phyloP scores from a whole-genome alignment of 2,797 vertebrate species.

The Euphonia xanthogaster region DNA sequence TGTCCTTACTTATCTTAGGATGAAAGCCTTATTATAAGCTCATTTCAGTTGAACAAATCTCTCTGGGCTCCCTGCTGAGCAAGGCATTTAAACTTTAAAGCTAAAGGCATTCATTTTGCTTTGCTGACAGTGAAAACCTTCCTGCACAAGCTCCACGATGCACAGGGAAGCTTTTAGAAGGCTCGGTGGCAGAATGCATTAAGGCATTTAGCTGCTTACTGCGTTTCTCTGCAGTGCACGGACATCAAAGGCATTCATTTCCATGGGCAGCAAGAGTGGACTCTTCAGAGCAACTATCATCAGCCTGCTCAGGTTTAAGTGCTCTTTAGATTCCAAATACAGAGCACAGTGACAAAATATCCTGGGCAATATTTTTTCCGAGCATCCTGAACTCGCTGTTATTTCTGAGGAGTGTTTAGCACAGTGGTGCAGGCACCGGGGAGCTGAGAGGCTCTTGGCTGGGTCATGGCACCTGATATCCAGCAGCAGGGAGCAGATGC shows the following conservation, averaged over 20 bases:
- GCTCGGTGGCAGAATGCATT: slow-evolving; percentile 48
- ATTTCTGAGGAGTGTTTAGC: neutral
- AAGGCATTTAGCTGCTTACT: slow-evolving; percentile 57
- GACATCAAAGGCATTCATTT: slow-evolving; percentile 58
- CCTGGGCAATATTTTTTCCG: neutral
- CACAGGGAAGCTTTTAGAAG: slow-evolving; percentile 31
- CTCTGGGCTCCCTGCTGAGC: slow-evolving; percentile 70
- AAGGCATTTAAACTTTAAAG: slow-evolving; percentile 77
- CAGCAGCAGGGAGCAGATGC: neutral
- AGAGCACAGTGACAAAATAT: neutral
- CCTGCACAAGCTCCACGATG: slow-evolving; percentile 16
- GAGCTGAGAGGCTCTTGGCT: neutral
- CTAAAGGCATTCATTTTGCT: slow-evolving; percentile 71
- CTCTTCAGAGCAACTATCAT: neutral
- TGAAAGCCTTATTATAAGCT: slow-evolving; percentile 79
- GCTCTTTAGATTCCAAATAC: slow-evolving; percentile 17
- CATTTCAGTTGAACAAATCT: slow-evolving; percentile 78
- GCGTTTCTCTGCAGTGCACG: slow-evolving; percentile 34
- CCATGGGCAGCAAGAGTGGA: neutral
- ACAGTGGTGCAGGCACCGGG: neutral
- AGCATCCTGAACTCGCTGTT: neutral
- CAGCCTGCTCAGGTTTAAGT: slow-evolving; percentile 9
- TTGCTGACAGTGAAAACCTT: slow-evolving; percentile 57
- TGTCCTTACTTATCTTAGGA: slow-evolving; percentile 75
- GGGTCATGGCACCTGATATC: neutral